These are phyloP conservation scores for Pitangus sulphuratus DNA, from an alignment of 2,797 vertebrate species.

Conservation along the genomic window DNA sequence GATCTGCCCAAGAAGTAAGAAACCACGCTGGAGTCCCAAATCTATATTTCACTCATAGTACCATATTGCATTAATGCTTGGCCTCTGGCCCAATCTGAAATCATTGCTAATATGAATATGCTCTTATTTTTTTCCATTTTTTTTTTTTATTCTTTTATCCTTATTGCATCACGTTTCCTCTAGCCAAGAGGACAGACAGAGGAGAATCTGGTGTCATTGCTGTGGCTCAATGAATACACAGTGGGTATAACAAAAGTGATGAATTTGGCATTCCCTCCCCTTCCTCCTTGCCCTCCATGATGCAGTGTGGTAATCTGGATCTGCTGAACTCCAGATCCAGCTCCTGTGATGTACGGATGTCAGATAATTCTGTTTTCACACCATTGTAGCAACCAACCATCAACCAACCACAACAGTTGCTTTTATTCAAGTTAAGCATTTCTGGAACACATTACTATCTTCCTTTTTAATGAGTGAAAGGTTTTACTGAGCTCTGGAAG, in stretches of 20 bases:
- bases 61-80: conserved; percentile 28
- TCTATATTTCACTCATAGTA: conserved; percentile 45
- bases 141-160: conserved; percentile 61
- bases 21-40: conserved; percentile 69
- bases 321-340: conserved; percentile 54
- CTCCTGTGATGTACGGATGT: conserved; percentile 19
- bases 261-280: conserved; percentile 63
- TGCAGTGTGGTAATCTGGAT: conserved; percentile 45
- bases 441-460: conserved; percentile 54
- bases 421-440: conserved; percentile 30
- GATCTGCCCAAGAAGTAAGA: conserved; percentile 23
- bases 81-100: conserved; percentile 45
- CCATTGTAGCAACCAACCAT: conserved; percentile 1
- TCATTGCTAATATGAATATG: conserved; percentile 62
- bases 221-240: conserved; percentile 78
- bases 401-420: conserved; percentile 26
- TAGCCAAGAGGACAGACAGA: conserved; percentile 76
- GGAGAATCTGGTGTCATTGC: conserved; percentile 75
- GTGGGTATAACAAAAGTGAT: conserved; percentile 71
- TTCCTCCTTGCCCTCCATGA: conserved; percentile 55
- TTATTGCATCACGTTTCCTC: conserved; percentile 73
- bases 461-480: conserved; percentile 20
- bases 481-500: conserved; percentile 15
- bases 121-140: conserved; percentile 46
- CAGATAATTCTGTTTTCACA: background rate